Evolutionary conservation across 1,140 invertebrate species (phyloP).

Genomic region (Scaptomyza hsui): DNA sequence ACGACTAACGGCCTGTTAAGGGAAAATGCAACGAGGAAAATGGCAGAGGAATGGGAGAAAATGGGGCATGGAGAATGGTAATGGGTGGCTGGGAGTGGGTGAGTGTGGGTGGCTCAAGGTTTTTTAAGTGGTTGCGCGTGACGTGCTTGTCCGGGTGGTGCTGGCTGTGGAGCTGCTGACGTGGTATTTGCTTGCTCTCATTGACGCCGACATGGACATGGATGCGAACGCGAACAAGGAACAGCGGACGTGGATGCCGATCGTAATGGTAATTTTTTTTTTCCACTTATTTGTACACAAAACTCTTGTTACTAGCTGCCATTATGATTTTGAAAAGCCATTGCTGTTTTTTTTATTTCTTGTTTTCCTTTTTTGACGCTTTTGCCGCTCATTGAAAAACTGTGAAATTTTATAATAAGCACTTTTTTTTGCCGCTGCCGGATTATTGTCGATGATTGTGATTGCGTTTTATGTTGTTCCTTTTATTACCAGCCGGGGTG

Average conservation of each 20-base stretch:
- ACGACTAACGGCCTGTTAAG: conserved; percentile 82
- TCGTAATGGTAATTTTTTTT: conserved; percentile 64
- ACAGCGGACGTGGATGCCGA: conserved; percentile 23
- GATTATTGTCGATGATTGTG: conserved; percentile 84
- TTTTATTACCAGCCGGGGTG: conserved; percentile 67
- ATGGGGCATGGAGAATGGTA: conserved; percentile 11
- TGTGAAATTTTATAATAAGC: conserved; percentile 84
- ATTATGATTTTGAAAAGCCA: conserved; percentile 84
- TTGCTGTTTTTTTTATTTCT: conserved; percentile 51
- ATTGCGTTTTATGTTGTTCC: conserved; percentile 83
- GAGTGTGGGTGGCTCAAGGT: conserved; percentile 61
- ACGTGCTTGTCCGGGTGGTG: conserved; percentile 56
- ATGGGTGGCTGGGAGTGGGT: conserved; percentile 15
- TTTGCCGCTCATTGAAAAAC: conserved; percentile 80
- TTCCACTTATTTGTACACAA: conserved; percentile 77
- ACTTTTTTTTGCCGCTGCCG: conserved; percentile 73
- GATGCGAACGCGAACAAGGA: conserved; percentile 2
- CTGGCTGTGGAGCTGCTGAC: conserved; percentile 66
- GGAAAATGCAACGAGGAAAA: conserved; percentile 66
- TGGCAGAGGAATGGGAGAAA: not conserved
- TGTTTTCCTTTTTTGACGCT: conserved; percentile 22
- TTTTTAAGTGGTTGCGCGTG: conserved; percentile 83
- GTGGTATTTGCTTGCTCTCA: conserved; percentile 74
- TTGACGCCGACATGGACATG: conserved; percentile 40
- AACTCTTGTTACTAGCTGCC: conserved; percentile 84